phyloP scores from a whole-genome alignment of 1,140 invertebrate genomes.

The Lordiphosa mommai region DNA sequence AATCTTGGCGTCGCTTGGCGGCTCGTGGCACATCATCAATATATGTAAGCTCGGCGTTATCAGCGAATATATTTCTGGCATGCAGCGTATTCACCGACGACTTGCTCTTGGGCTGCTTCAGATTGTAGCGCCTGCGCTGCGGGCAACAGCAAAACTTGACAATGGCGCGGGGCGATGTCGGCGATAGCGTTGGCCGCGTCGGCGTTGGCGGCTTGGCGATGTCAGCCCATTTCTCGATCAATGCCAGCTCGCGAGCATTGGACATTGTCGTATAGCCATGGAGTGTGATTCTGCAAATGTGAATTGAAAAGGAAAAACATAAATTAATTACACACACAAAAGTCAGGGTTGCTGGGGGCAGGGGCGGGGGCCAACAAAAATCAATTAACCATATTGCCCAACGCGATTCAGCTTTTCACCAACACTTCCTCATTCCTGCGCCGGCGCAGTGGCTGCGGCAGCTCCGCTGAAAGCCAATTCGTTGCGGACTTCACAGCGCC shows the following conservation, averaged over 20 bases:
- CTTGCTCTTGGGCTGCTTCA: conserved; percentile 62
- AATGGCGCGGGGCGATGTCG: conserved; percentile 69
- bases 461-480: conserved; percentile 59
- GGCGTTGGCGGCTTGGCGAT: conserved; percentile 73
- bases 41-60: conserved; percentile 69
- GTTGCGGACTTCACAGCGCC: conserved; percentile 61
- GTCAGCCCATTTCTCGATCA: conserved; percentile 78
- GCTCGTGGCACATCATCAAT: conserved; percentile 70
- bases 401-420: conserved; percentile 71
- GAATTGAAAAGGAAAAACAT: background rate
- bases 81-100: conserved; percentile 60
- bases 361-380: conserved; percentile 35
- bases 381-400: conserved; percentile 74
- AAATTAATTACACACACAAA: conserved; percentile 32
- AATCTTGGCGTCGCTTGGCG: conserved; percentile 46
- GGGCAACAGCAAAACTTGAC: conserved; percentile 76
- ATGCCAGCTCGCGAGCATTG: conserved; percentile 76
- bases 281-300: conserved; percentile 59
- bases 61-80: conserved; percentile 72
- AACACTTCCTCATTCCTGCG: conserved; percentile 69
- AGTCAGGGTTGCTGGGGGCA: background rate
- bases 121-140: conserved; percentile 67
- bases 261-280: conserved; percentile 78
- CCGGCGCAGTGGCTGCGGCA: conserved; percentile 17
- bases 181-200: conserved; percentile 60